Evolutionary conservation across 2,797 vertebrate species (phyloP).

Genomic region (Apodemus agrarius): DNA sequence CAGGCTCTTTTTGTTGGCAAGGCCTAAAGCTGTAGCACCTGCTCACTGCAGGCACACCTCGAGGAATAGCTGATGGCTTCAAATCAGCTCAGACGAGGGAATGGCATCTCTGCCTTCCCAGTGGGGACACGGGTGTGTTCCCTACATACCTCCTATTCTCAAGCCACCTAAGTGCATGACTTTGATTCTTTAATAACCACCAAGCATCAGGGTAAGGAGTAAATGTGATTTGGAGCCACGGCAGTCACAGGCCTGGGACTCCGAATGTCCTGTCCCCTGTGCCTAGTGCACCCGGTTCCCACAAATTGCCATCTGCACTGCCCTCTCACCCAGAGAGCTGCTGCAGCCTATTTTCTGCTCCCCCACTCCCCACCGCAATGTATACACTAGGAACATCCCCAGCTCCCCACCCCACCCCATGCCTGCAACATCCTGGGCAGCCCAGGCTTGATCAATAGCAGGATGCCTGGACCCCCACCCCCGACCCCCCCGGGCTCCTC

Average conservation of each 20-base stretch:
- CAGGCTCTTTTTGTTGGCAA: background rate
- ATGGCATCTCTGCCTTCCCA: background rate
- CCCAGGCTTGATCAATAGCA: background rate
- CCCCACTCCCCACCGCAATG: background rate
- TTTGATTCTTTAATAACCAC: background rate
- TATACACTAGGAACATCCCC: rapidly evolving
- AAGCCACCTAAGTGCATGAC: background rate
- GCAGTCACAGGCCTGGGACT: background rate
- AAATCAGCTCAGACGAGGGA: background rate
- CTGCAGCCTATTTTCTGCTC: background rate
- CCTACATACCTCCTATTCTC: background rate
- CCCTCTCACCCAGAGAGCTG: background rate
- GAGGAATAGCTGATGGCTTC: rapidly evolving
- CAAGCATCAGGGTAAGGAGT: background rate
- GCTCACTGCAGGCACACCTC: rapidly evolving
- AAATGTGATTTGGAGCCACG: background rate
- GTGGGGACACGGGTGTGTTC: background rate
- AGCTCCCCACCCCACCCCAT: rapidly evolving
- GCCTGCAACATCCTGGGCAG: background rate
- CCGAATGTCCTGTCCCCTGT: background rate
- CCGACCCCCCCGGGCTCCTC: background rate
- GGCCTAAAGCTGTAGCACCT: background rate
- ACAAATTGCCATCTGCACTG: background rate
- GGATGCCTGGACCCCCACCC: background rate
- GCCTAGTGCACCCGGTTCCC: too few species aligned